Evolutionary conservation across 2,888 invertebrate species (phyloP).

Genomic region (Cremastinae sp.): DNA sequence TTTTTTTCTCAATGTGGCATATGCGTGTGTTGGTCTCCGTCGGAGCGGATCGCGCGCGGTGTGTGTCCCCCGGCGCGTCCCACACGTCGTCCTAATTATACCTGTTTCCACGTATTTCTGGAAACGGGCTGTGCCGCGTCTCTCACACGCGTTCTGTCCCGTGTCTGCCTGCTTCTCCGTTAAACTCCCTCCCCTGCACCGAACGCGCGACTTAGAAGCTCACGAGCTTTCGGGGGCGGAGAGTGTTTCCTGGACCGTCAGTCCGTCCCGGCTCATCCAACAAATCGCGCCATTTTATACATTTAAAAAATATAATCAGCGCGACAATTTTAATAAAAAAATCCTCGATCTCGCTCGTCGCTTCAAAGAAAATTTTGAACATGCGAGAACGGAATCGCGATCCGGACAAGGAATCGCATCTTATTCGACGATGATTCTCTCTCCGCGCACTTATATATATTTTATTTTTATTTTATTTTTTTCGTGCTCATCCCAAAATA

Average conservation of each 20-base stretch:
- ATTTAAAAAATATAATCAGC: conserved; percentile 23
- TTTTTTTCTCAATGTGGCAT: background rate
- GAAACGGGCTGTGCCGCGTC: conserved; percentile 75
- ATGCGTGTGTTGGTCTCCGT: conserved; percentile 18
- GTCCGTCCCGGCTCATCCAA: conserved; percentile 74
- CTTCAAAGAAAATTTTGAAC: background rate
- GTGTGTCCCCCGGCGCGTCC: conserved; percentile 53
- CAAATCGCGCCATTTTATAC: conserved; percentile 56
- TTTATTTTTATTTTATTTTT: too few species aligned
- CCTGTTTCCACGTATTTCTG: conserved; percentile 80
- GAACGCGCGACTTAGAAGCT: conserved; percentile 35
- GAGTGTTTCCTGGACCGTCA: conserved; percentile 72
- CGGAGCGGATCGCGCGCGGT: conserved; percentile 24
- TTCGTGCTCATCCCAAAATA: too few species aligned
- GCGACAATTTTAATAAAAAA: background rate
- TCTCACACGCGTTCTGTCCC: conserved; percentile 64
- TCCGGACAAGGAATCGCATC: conserved; percentile 5
- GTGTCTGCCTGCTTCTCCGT: conserved; percentile 50
- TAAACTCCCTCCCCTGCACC: conserved; percentile 11
- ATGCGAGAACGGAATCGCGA: conserved; percentile 11
- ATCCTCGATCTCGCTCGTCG: background rate
- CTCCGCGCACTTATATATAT: background rate
- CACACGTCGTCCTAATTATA: conserved; percentile 77
- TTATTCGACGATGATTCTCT: background rate
- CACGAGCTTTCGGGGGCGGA: conserved; percentile 59